These are phyloP conservation scores for Drosophila grimshawi DNA, from an alignment of 1,140 invertebrate genomes.

Conservation along the genomic window DNA sequence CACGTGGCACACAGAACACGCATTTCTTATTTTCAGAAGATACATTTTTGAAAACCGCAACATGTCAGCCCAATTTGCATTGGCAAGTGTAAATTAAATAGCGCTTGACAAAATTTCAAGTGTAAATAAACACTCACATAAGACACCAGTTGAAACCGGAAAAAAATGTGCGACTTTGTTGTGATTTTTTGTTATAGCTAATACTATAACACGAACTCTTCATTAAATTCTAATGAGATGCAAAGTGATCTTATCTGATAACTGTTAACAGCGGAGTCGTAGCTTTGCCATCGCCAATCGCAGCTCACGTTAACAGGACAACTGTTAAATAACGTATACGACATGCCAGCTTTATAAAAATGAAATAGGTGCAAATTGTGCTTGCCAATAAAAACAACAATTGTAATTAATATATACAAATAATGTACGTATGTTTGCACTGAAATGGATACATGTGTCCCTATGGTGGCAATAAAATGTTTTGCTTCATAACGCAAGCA, in stretches of 20 bases:
- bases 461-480: background rate
- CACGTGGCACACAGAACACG: too few relatives aligned
- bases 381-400: background rate
- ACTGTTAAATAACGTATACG: slow-evolving; percentile 20
- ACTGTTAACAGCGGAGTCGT: slow-evolving; percentile 2
- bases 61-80: slow-evolving; percentile 29
- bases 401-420: slow-evolving; percentile 27
- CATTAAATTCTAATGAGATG: slow-evolving; percentile 16
- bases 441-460: background rate
- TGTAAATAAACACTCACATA: slow-evolving; percentile 23
- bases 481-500: slow-evolving; percentile 55
- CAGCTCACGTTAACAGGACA: slow-evolving; percentile 14
- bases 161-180: slow-evolving; percentile 6
- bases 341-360: background rate
- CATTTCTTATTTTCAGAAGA: background rate
- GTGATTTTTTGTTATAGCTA: slow-evolving; percentile 14
- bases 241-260: background rate
- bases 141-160: slow-evolving; percentile 1
- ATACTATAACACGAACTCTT: slow-evolving; percentile 29
- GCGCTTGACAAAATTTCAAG: slow-evolving; percentile 6
- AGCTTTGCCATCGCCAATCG: slow-evolving; percentile 15
- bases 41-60: slow-evolving; percentile 20
- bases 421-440: slow-evolving; percentile 8
- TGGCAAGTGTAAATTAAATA: slow-evolving; percentile 34
- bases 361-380: background rate